These are phyloP conservation scores for Myotis pilosus DNA, from an alignment of 2,797 vertebrate species.

Conservation along the genomic window DNA sequence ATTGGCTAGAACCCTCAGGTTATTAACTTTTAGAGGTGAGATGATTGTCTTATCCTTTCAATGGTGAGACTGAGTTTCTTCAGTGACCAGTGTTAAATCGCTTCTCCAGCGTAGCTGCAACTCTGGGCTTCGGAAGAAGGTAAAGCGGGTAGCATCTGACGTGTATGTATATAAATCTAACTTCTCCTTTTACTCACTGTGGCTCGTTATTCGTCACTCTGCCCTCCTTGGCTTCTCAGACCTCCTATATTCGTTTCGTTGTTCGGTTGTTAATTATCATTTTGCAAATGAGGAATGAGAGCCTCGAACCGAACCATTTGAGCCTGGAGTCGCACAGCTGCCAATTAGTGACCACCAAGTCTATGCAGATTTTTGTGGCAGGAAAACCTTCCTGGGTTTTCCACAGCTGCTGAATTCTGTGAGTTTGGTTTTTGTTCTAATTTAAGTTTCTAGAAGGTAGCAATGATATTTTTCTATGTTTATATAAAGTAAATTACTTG, in stretches of 20 bases:
- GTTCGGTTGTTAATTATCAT: neutral
- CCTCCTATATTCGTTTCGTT: neutral
- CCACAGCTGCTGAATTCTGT: neutral
- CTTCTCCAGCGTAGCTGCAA: neutral
- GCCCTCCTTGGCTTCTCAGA: neutral
- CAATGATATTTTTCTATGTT: conserved; percentile 4
- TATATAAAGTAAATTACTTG: neutral
- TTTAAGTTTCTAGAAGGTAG: neutral
- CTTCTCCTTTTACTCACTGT: neutral
- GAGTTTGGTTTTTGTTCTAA: neutral
- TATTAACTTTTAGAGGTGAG: neutral
- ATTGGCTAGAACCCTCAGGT: neutral
- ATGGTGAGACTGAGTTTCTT: neutral
- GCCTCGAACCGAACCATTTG: neutral
- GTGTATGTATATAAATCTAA: no score
- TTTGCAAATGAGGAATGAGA: neutral
- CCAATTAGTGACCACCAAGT: neutral
- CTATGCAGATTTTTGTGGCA: neutral
- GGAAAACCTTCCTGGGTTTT: neutral
- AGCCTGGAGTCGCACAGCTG: neutral
- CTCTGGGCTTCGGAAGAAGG: neutral
- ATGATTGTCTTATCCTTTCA: neutral
- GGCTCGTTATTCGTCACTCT: neutral
- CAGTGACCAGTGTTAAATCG: neutral
- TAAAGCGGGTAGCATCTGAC: neutral